phyloP scores from a whole-genome alignment of 2,888 invertebrate species.

The Patella ulyssiponensis region DNA sequence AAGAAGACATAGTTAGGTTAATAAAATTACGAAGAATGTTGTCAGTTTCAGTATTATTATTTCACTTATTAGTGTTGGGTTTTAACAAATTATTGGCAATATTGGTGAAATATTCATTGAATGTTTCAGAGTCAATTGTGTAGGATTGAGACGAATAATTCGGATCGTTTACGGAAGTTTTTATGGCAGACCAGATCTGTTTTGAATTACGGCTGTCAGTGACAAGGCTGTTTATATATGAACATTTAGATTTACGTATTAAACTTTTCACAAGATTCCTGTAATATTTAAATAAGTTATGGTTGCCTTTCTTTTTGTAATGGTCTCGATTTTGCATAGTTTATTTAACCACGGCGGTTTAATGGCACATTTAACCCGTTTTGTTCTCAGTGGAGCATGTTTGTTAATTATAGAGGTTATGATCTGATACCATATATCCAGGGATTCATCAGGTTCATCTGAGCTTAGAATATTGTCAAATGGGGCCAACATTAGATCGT shows the following conservation, averaged over 20 bases:
- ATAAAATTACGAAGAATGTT: too few relatives aligned
- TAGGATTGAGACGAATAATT: too few relatives aligned
- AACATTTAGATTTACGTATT: neutral
- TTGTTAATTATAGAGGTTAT: too few relatives aligned
- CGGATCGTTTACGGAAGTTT: neutral
- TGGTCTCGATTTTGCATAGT: neutral
- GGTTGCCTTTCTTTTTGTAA: neutral
- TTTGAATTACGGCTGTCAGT: neutral
- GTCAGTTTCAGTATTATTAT: neutral
- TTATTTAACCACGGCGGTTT: neutral
- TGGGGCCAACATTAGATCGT: neutral
- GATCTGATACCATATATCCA: too few relatives aligned
- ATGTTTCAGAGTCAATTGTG: too few relatives aligned
- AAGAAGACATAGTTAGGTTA: neutral
- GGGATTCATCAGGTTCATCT: too few relatives aligned
- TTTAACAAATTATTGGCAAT: neutral
- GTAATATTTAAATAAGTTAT: neutral
- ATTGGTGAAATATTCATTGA: neutral
- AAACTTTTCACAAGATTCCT: neutral
- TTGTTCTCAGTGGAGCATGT: too few relatives aligned
- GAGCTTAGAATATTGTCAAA: conserved; percentile 2
- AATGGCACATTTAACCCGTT: too few relatives aligned
- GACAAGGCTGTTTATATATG: neutral
- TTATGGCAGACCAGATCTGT: neutral
- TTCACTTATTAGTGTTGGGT: neutral